Conservation (phyloP, 1,140 invertebrate genomes). For the Ips typographus region DNA sequence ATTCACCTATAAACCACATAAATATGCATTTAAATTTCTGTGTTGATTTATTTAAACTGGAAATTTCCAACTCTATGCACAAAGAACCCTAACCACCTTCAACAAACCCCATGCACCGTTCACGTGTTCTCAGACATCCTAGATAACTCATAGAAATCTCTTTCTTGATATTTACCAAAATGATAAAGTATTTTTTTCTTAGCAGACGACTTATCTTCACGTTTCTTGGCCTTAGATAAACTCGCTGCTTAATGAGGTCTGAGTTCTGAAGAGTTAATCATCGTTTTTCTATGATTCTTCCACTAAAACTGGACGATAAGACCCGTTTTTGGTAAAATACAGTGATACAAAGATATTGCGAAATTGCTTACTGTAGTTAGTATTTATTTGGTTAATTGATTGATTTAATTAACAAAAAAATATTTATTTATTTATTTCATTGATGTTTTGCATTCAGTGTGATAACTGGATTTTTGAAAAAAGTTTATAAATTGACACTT, state of each 20-base stretch:
- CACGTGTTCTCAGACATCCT: background rate
- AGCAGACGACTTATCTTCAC: conserved; percentile 4
- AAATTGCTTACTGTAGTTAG: too few relatives aligned
- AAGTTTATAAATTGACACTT: too few relatives aligned
- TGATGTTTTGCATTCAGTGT: too few relatives aligned
- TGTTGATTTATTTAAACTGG: background rate
- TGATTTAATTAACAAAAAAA: too few relatives aligned
- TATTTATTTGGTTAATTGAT: too few relatives aligned
- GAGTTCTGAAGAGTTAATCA: conserved; percentile 3
- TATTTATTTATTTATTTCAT: too few relatives aligned
- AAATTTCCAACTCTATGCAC: background rate
- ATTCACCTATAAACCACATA: too few relatives aligned
- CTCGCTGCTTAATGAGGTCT: conserved; percentile 7
- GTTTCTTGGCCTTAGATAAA: conserved; percentile 8
- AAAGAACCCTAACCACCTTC: background rate
- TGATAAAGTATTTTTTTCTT: conserved; percentile 1
- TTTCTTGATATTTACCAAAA: background rate
- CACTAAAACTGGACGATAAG: background rate
- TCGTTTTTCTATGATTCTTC: conserved; percentile 10
- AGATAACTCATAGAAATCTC: conserved; percentile 10
- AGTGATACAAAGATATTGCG: too few relatives aligned
- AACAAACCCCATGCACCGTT: too few relatives aligned
- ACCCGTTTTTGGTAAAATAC: too few relatives aligned
- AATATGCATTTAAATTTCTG: background rate
- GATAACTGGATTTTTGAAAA: too few relatives aligned